A percentile compares a stretch with the other conserved stretches of the same genome.
These are phyloP conservation scores for Drosophila setifemur DNA, from an alignment of 1,140 invertebrate genomes.

Conservation along the genomic window DNA sequence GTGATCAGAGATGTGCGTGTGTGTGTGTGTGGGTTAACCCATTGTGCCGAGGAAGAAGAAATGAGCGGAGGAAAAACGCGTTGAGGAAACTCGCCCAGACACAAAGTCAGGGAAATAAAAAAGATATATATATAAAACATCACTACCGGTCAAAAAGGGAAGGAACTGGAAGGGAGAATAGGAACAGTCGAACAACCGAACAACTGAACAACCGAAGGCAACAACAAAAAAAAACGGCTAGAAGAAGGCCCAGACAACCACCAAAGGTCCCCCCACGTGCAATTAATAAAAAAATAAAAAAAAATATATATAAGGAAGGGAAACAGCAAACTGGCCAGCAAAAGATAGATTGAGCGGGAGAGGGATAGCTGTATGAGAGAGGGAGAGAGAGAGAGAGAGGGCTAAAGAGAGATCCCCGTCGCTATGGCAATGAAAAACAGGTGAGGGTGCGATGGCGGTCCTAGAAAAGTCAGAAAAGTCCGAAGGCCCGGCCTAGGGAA, in stretches of 20 bases:
- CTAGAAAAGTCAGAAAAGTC: slow-evolving; percentile 21
- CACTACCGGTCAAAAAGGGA: slow-evolving; percentile 23
- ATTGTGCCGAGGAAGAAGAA: slow-evolving; percentile 56
- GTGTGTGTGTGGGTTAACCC: slow-evolving; percentile 51
- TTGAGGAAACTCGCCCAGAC: slow-evolving; percentile 58
- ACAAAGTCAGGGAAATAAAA: slow-evolving; percentile 15
- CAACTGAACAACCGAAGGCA: slow-evolving; percentile 22
- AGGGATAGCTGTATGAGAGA: neutral
- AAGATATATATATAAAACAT: neutral
- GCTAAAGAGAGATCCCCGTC: slow-evolving; percentile 19
- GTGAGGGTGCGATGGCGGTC: slow-evolving; percentile 35
- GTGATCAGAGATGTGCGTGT: slow-evolving; percentile 41
- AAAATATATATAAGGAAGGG: neutral
- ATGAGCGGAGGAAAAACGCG: slow-evolving; percentile 73
- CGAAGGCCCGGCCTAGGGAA: slow-evolving; percentile 8
- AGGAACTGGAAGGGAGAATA: slow-evolving; percentile 13
- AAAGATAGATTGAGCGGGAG: neutral
- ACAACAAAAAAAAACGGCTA: slow-evolving; percentile 32
- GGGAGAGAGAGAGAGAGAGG: neutral
- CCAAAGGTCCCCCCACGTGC: slow-evolving; percentile 44
- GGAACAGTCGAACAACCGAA: too few relatives aligned
- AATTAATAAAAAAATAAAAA: slow-evolving; percentile 44
- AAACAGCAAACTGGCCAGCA: slow-evolving; percentile 15
- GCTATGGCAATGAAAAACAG: slow-evolving; percentile 39
- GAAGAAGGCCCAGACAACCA: slow-evolving; percentile 45